A percentile compares a stretch with the other conserved stretches of the same genome.
phyloP scores from a whole-genome alignment of 2,888 invertebrate species.

The Stegana nigrithorax region DNA sequence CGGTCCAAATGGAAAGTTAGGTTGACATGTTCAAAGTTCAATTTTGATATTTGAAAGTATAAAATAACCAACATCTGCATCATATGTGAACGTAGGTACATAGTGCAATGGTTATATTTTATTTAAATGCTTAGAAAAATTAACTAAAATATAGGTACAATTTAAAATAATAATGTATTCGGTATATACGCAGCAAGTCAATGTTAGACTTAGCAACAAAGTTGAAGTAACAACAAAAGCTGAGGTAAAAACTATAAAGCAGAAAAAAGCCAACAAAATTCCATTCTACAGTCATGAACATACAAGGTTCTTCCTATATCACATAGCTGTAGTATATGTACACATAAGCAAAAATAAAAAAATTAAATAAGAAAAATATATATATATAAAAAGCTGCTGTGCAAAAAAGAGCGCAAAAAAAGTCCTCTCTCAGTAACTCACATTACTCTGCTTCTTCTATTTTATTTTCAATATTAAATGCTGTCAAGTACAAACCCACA shows the following conservation, averaged over 20 bases:
- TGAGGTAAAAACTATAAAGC: conserved; percentile 17
- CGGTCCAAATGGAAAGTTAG: conserved; percentile 19
- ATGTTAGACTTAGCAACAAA: conserved; percentile 27
- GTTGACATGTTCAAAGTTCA: conserved; percentile 25
- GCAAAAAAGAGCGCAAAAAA: conserved; percentile 23
- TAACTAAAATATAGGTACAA: too few species aligned
- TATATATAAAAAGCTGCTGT: neutral
- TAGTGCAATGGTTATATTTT: too few species aligned
- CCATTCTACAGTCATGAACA: conserved; percentile 61
- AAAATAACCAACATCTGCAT: too few species aligned
- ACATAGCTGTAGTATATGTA: too few species aligned
- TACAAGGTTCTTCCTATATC: conserved; percentile 68
- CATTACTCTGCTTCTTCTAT: conserved; percentile 1
- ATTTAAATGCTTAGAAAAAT: too few species aligned
- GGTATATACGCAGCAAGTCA: too few species aligned
- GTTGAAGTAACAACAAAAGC: conserved; percentile 29
- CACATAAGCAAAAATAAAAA: neutral
- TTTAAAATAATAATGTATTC: too few species aligned
- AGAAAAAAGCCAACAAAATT: conserved; percentile 50
- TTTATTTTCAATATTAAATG: conserved; percentile 14
- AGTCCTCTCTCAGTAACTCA: conserved; percentile 30
- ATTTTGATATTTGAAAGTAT: neutral
- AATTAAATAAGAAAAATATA: conserved; percentile 17
- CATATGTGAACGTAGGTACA: too few species aligned
- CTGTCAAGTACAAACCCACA: conserved; percentile 12